These are phyloP conservation scores for Chironex yamaguchii DNA, from an alignment of 30 jellyfish, hydroid and myxozoan species.

Conservation along the genomic window DNA sequence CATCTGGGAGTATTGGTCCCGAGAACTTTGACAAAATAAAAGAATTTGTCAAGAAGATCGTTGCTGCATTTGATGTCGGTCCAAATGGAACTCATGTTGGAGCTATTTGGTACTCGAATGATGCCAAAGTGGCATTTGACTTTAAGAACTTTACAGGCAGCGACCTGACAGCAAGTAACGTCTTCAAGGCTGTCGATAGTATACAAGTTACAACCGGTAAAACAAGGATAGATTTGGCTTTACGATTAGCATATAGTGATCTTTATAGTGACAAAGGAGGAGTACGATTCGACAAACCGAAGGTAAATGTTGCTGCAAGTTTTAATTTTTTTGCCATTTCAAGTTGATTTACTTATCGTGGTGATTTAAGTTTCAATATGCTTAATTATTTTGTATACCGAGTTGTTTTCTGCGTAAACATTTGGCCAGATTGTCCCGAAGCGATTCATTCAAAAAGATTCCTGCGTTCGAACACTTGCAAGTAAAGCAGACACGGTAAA, in stretches of 20 bases:
- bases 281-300: constrained; percentile 85
- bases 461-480: too few species aligned
- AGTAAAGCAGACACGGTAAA: too few species aligned
- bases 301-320: constrained; percentile 53
- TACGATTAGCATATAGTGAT: constrained; percentile 76
- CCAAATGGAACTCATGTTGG: constrained; percentile 93
- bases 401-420: too few species aligned
- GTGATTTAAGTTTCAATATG: background rate
- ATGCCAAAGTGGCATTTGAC: constrained; percentile 88
- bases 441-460: too few species aligned
- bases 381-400: too few species aligned
- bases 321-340: background rate
- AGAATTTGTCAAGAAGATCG: constrained; percentile 86
- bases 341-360: too few species aligned
- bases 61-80: constrained; percentile 86
- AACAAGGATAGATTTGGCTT: constrained; percentile 96
- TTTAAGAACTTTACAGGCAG: constrained; percentile 84
- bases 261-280: constrained; percentile 87
- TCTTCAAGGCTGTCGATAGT: constrained; percentile 71
- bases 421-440: too few species aligned
- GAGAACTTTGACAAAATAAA: constrained; percentile 73
- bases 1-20: constrained; percentile 95
- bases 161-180: constrained; percentile 75
- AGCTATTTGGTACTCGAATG: constrained; percentile 90
- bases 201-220: constrained; percentile 84